These are phyloP conservation scores for Trichogramma evanescens DNA, from an alignment of 2,888 invertebrate genomes.

Conservation along the genomic window DNA sequence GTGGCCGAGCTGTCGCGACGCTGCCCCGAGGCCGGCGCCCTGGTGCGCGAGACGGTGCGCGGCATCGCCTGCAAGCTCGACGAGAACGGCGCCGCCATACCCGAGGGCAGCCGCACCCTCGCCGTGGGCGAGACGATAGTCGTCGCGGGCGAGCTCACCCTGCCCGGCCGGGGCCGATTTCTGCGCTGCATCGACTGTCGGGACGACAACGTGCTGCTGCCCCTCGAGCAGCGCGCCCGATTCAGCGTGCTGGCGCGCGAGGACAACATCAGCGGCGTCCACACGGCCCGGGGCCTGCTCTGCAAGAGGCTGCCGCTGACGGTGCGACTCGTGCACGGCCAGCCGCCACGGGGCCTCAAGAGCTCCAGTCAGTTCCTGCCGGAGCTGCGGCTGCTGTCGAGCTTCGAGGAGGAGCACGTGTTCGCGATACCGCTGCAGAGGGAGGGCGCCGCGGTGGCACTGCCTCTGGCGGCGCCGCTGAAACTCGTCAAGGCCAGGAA, in stretches of 20 bases:
- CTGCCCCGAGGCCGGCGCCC: constrained; percentile 66
- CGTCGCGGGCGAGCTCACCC: constrained; percentile 64
- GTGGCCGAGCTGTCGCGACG: constrained; percentile 76
- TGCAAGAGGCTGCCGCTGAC: constrained; percentile 87
- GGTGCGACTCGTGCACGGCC: constrained; percentile 85
- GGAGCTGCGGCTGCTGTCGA: constrained; percentile 73
- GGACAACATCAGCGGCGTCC: constrained; percentile 91
- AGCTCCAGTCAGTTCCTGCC: constrained; percentile 76
- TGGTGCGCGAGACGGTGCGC: constrained; percentile 72
- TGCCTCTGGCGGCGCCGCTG: constrained; percentile 79
- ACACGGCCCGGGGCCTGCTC: constrained; percentile 80
- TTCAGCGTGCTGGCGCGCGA: constrained; percentile 89
- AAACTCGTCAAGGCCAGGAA: constrained; percentile 78
- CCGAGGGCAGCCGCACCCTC: constrained; percentile 65
- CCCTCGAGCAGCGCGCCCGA: constrained; percentile 80
- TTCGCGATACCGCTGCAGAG: constrained; percentile 78
- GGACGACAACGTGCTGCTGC: constrained; percentile 75
- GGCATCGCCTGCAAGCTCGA: constrained; percentile 52
- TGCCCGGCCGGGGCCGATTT: constrained; percentile 67
- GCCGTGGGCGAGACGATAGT: constrained; percentile 79
- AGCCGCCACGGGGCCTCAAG: constrained; percentile 76
- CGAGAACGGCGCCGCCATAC: constrained; percentile 51
- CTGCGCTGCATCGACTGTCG: constrained; percentile 79
- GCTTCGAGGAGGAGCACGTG: constrained; percentile 80
- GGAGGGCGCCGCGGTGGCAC: constrained; percentile 68